Evolutionary conservation across 2,797 vertebrate species (phyloP), one percentile per base, ranked within the genome.

Genomic region (Enteromius radiatus): DNA sequence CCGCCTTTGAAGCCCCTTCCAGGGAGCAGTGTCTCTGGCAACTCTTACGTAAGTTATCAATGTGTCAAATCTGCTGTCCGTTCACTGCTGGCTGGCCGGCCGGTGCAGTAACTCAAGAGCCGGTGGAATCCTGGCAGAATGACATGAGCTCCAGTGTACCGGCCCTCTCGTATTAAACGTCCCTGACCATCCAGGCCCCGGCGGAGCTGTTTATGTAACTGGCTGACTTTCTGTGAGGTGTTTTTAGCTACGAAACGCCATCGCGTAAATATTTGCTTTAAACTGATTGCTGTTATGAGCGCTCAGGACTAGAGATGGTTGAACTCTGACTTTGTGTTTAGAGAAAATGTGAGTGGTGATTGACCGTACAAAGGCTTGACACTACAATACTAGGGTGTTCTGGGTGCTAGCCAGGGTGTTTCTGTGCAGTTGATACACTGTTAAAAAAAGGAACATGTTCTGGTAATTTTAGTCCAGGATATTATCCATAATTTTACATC

Each of bases 71-170:
- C 75, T 36, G 52, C 45, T 76, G 45, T 63, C 31, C 49, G 3
- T 70, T 64, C 23, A 28, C 28, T 56, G 49, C 84, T 89, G 45
- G 12, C 45, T 28, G 33, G 31, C 38, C 17, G 23, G n/a, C 1
- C 7, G 38, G 47, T 15, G 1, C 12, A 3, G 85, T 77, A 80
- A 88, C 86, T 89, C 84, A 84, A 88, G 87, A 87, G 82, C 84
- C 77, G 49, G 54, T 71, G 87, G 82, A 89, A 86, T 88, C 88
- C 81, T 65, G 84, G 80, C 84, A 67, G 76, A 47, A 78, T 61
- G 81, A 83, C 67, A 85, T 9, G n/a, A 86, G 80, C 36, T 43
- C 63, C 81, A 52, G 56, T 26, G 83, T 76, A 63, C 68, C 5
- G 17, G 41, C 78, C n/a, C 61, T 41, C 65, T 56, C n/a, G n/a